Base-by-base conservation (phyloP, 2,888 invertebrate genomes). In the Apocheima hispidaria region DNA sequence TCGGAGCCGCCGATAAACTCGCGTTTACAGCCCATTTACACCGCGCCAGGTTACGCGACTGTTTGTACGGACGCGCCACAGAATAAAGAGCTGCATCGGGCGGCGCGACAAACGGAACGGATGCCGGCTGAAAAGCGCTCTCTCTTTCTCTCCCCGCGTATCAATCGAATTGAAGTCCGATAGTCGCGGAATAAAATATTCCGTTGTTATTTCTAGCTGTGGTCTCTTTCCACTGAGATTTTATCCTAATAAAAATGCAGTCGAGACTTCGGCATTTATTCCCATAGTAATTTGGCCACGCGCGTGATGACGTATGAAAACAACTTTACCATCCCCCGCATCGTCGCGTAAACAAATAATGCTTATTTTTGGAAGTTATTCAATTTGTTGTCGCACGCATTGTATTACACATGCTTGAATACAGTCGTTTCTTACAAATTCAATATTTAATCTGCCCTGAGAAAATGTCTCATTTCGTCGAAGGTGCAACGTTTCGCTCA, bases 1-100 rank as follows among this genome's bases (percentile, higher is more conserved):
- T 76, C 75, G 70, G 70, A 77, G 69, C 76, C 68, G 65, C 65
- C 71, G 71, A 71, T 73, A 71, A 75, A 74, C 69, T 60, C 59
- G 69, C 66, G 57, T 68, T 68, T 70, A 70, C 62, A 57, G 55
- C 35, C 62, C 58, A 66, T 69, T 66, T 63, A 66, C 65, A 48
- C 21, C 51, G 51, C 51, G n/a, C n/a, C n/a, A 44, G 41, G 6
- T 21, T 14, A 20, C 18, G 18, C 35, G 6, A 23, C 46, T 36
- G 49, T 54, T 44, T 28, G 33, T 59, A 44, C 20, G 40, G 26
- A 2, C 53, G 16, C 41, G 48, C 28, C 9, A 26, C 57, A 46
- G 46, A 33, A 20, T 46, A 33, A 2, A 4, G 6, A 16, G 9
- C 6, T 2, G 16, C 12, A 21, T 14, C 16, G 16, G 1, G 18